A percentile compares a stretch with the other conserved stretches of the same genome.
These are phyloP conservation scores for Drosophila tsacasi DNA, from an alignment of 1,140 invertebrate genomes.

Conservation along the genomic window DNA sequence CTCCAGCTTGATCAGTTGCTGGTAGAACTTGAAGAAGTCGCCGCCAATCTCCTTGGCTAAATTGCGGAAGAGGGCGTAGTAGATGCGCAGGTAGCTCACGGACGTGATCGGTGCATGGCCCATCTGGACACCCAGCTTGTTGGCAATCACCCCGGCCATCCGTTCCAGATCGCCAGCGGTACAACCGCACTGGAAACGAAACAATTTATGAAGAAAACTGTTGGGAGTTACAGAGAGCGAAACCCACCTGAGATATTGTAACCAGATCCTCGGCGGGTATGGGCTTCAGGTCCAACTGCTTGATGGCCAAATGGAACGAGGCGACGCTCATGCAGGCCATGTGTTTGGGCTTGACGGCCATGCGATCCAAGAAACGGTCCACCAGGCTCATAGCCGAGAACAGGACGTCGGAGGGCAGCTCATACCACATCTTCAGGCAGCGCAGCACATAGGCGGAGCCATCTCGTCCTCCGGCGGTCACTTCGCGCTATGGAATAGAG, in stretches of 20 bases:
- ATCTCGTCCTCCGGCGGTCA: constrained; percentile 90
- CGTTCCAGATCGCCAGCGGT: constrained; percentile 90
- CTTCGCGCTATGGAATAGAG: constrained; percentile 86
- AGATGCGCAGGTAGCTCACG: constrained; percentile 89
- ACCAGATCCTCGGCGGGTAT: constrained; percentile 85
- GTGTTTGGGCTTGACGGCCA: constrained; percentile 87
- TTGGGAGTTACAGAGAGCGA: too few relatives aligned
- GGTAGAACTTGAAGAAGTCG: constrained; percentile 85
- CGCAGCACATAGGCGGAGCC: constrained; percentile 91
- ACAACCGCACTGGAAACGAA: constrained; percentile 87
- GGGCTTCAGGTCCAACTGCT: constrained; percentile 80
- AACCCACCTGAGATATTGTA: constrained; percentile 84
- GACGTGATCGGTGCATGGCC: constrained; percentile 87
- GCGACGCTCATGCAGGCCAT: constrained; percentile 85
- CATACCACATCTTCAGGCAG: constrained; percentile 93
- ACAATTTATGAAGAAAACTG: too few relatives aligned
- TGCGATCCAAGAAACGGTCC: constrained; percentile 90
- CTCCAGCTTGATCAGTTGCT: constrained; percentile 82
- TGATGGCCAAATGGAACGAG: constrained; percentile 85
- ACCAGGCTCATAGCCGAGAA: constrained; percentile 91
- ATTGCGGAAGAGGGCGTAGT: constrained; percentile 87
- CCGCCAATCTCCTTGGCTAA: constrained; percentile 86
- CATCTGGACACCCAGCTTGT: constrained; percentile 89
- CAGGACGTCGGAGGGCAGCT: constrained; percentile 91
- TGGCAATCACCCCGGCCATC: constrained; percentile 90